Evolutionary conservation across 2,797 vertebrate genomes (phyloP), one percentile per base, ranked within the genome.

Genomic region (Urocyon cinereoargenteus): DNA sequence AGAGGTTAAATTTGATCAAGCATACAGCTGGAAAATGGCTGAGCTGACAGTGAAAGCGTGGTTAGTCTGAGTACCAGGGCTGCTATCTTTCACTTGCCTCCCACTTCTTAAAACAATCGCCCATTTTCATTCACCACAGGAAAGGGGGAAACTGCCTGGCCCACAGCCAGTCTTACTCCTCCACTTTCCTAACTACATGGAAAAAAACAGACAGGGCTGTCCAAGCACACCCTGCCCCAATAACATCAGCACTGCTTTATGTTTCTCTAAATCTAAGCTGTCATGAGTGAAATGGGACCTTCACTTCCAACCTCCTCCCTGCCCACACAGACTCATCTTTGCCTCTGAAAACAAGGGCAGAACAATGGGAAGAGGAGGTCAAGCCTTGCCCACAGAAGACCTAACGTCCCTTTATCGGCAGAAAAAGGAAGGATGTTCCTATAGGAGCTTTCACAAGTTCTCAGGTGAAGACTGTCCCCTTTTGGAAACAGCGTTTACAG

Each of bases 161-260:
- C 86, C 31, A 49, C 2, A 83, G 88, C 66, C 91, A 95, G 49
- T n/a, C 86, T 84, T 55, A 86, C 77, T 93, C 89, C 86, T 90
- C 88, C 64, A 62, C 91, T 75, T 83, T 96, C 79, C 78, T 83
- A 72, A 91, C 68, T 79, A 91, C 90, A 89, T 49, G 75, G 84
- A 73, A 91, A 95, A 95, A 96, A 86, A 61, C 66, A 95, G 81
- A 61, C 78, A 82, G 75, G 16, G 36, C 55, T 31, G 34, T 70
- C 68, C 49, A 68, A 93, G 86, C 64, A 90, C 36, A 85, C 59
- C 66, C 84, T 66, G 78, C 72, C 68, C 66, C 55, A 78, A 53
- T 26, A 88, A 64, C 15, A 64, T 12, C 5, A 75, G 79, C 19
- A 51, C 18, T 59, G 26, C 73, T 90, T 61, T 36, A 55, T 51